Conservation (phyloP, 2,797 vertebrate genomes). For the Pristis pectinata region DNA sequence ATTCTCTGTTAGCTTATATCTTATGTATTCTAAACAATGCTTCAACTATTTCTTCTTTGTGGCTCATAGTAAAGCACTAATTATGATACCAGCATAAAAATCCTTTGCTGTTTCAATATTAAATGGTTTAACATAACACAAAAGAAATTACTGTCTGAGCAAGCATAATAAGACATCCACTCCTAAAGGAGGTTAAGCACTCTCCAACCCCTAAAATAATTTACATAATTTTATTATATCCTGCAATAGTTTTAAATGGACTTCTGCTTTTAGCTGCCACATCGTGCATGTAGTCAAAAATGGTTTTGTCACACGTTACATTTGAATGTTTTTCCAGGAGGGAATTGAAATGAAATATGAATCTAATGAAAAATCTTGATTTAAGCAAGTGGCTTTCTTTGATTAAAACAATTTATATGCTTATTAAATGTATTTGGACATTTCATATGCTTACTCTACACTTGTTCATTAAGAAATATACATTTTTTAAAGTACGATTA, state of each 20-base stretch:
- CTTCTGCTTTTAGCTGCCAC: conserved; percentile 36
- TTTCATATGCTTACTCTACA: background rate
- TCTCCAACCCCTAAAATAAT: background rate
- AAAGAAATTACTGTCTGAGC: background rate
- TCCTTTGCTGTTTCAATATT: background rate
- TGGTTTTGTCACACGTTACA: conserved; percentile 19
- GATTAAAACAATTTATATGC: background rate
- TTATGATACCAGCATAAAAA: background rate
- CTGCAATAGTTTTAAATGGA: background rate
- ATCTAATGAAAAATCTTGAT: conserved; percentile 12
- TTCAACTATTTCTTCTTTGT: background rate
- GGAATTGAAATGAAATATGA: background rate
- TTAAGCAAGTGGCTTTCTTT: conserved; percentile 14
- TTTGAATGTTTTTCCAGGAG: background rate
- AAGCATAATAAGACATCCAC: background rate
- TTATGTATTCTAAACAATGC: background rate
- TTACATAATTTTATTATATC: background rate
- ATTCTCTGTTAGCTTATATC: background rate
- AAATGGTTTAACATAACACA: background rate
- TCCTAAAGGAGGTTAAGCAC: background rate
- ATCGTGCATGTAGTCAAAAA: conserved; percentile 17
- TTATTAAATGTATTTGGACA: background rate
- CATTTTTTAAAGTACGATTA: background rate
- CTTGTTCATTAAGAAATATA: background rate
- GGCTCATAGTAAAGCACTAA: background rate